Evolutionary conservation across 2,113 vertebrate genomes (phyloP).

Genomic region (Stictonetta naevosa): DNA sequence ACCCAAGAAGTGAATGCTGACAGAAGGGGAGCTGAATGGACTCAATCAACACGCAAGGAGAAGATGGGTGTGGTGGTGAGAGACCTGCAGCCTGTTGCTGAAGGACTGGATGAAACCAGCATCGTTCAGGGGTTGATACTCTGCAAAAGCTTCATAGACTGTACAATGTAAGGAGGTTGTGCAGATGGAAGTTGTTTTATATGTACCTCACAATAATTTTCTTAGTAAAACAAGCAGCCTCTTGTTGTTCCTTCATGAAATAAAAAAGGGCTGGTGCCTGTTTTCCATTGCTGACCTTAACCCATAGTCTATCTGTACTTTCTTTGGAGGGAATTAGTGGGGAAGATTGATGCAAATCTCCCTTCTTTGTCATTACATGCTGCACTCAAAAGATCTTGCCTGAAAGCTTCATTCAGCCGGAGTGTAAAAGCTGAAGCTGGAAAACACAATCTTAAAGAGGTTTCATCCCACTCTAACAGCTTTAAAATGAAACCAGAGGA

Average conservation of each 20-base stretch:
- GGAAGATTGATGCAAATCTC: rapidly evolving
- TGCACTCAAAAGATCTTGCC: background rate
- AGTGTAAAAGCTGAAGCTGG: rapidly evolving
- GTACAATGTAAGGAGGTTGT: rapidly evolving
- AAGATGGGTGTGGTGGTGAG: background rate
- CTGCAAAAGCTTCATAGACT: background rate
- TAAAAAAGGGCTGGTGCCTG: background rate
- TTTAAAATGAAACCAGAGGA: background rate
- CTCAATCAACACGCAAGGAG: background rate
- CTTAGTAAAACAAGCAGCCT: background rate
- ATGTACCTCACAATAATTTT: rapidly evolving
- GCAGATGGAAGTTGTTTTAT: background rate
- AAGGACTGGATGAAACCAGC: no score
- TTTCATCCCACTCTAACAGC: background rate
- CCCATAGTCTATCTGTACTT: background rate
- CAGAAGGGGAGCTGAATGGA: background rate
- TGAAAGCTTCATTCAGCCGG: background rate
- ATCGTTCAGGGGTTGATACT: rapidly evolving
- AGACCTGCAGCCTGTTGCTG: background rate
- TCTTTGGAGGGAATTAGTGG: rapidly evolving
- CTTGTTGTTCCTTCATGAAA: background rate
- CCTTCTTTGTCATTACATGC: rapidly evolving
- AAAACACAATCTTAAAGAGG: background rate
- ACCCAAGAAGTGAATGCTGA: background rate
- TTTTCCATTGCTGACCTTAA: rapidly evolving